Evolutionary conservation across 2,888 invertebrate genomes (phyloP).

Genomic region (Drosophila limbata): DNA sequence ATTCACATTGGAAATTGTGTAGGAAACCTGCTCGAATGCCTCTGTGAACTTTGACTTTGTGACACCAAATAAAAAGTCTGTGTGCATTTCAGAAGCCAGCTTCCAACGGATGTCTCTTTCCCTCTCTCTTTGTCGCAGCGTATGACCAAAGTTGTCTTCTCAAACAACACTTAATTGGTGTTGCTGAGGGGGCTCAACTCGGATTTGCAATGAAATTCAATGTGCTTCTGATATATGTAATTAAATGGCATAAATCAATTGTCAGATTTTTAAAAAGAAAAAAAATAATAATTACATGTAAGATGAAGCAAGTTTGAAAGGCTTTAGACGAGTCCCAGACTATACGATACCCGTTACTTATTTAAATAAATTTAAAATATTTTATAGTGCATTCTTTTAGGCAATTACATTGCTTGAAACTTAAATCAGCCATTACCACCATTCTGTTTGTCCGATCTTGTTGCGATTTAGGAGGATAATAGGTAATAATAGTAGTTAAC

Average conservation of each 20-base stretch:
- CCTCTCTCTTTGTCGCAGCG: neutral
- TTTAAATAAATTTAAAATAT: no score
- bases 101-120: neutral
- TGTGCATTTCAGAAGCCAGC: slow-evolving; percentile 7
- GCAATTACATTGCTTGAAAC: no score
- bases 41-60: slow-evolving; percentile 47
- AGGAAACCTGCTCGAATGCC: slow-evolving; percentile 60
- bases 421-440: no score
- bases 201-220: slow-evolving; percentile 2
- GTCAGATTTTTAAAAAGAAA: no score
- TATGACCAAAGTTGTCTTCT: slow-evolving; percentile 19
- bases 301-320: no score
- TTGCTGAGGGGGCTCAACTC: neutral
- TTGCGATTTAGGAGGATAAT: no score
- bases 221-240: neutral
- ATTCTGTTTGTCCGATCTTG: no score
- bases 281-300: no score
- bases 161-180: neutral
- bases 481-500: no score
- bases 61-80: slow-evolving; percentile 13
- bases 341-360: no score
- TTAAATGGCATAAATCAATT: neutral
- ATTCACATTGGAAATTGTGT: slow-evolving; percentile 55
- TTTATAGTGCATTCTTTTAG: no score
- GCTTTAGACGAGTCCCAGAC: no score